phyloP scores from a whole-genome alignment of 1,140 invertebrate species.

The Cepaea nemoralis region DNA sequence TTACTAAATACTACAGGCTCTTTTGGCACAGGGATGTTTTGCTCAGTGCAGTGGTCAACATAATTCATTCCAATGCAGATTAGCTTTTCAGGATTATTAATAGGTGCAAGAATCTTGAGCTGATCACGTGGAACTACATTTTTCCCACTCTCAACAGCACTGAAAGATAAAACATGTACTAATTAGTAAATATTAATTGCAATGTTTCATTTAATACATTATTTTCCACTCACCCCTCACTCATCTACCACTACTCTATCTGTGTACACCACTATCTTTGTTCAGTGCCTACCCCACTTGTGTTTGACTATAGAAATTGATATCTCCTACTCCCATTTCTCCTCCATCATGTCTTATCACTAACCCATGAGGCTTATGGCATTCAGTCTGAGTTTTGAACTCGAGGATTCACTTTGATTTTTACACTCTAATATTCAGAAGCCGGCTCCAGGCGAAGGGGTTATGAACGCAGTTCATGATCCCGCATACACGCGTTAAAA shows the following conservation, averaged over 20 bases:
- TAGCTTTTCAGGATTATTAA: conserved; percentile 82
- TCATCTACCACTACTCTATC: not conserved
- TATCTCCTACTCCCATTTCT: too few species aligned
- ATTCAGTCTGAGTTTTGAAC: too few species aligned
- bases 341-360: too few species aligned
- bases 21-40: conserved; percentile 79
- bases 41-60: conserved; percentile 83
- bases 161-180: conserved; percentile 41
- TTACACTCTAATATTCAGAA: too few species aligned
- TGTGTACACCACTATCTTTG: too few species aligned
- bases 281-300: too few species aligned
- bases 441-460: too few species aligned
- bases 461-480: too few species aligned
- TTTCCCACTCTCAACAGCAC: conserved; percentile 55
- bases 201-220: not conserved
- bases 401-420: too few species aligned
- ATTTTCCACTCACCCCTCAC: not conserved
- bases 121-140: conserved; percentile 52
- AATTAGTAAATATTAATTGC: not conserved
- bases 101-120: conserved; percentile 71
- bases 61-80: conserved; percentile 86
- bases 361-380: too few species aligned
- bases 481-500: too few species aligned
- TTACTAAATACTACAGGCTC: conserved; percentile 86
- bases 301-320: too few species aligned